A percentile compares a stretch with the other conserved stretches of the same genome.
Conservation (phyloP, 2,888 invertebrate species). For the Mythimna loreyi region DNA sequence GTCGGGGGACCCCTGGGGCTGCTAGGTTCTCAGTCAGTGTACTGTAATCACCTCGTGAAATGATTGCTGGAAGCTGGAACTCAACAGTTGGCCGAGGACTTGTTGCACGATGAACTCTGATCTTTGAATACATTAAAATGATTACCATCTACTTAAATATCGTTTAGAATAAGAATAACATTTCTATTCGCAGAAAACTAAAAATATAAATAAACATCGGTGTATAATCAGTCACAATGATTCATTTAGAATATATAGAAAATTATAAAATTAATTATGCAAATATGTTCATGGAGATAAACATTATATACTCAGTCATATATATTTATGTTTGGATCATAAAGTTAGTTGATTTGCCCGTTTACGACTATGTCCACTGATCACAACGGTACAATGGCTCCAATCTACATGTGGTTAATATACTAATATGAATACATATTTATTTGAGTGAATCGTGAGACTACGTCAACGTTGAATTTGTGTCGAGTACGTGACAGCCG, state of each 20-base stretch:
- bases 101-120: slow-evolving; percentile 84
- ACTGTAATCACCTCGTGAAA: slow-evolving; percentile 48
- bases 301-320: slow-evolving; percentile 20
- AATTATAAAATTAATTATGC: slow-evolving; percentile 27
- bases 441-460: slow-evolving; percentile 39
- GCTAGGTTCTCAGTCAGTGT: slow-evolving; percentile 36
- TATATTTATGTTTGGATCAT: slow-evolving; percentile 34
- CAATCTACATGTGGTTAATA: slow-evolving; percentile 39
- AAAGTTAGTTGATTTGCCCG: slow-evolving; percentile 46
- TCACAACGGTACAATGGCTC: slow-evolving; percentile 30
- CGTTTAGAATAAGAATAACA: slow-evolving; percentile 31
- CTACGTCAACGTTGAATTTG: slow-evolving; percentile 37
- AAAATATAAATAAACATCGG: slow-evolving; percentile 21
- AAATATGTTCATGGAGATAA: slow-evolving; percentile 41
- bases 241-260: slow-evolving; percentile 5
- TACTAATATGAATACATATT: slow-evolving; percentile 34
- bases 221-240: slow-evolving; percentile 25
- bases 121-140: slow-evolving; percentile 77
- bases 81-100: slow-evolving; percentile 88
- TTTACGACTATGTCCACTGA: slow-evolving; percentile 46
- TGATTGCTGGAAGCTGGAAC: slow-evolving; percentile 71
- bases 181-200: slow-evolving; percentile 10
- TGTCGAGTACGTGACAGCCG: slow-evolving; percentile 50
- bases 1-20: neutral
- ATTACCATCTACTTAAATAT: slow-evolving; percentile 50